Percentiles rank a stretch among this genome's conserved stretches.
Evolutionary conservation across 2,888 invertebrate species (phyloP).

Genomic region (Listrodromus nycthemerus): DNA sequence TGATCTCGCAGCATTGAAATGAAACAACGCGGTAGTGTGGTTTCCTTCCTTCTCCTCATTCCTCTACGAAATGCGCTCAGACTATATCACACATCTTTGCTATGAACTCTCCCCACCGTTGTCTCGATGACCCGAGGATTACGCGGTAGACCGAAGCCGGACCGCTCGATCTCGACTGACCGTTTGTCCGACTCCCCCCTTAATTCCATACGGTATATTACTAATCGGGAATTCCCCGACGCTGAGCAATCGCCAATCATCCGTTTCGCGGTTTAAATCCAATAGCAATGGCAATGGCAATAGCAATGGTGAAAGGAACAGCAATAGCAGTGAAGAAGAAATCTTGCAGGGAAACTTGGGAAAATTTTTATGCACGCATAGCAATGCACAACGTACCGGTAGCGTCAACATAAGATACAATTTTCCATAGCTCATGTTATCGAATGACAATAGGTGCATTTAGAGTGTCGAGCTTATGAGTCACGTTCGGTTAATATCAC

Average conservation of each 20-base stretch:
- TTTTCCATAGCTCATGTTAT: not conserved
- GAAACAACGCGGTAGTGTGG: slow-evolving; percentile 46
- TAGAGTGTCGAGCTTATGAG: not conserved
- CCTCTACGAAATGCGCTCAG: not conserved
- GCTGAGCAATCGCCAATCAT: not conserved
- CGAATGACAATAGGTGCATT: slow-evolving; percentile 2
- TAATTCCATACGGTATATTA: not conserved
- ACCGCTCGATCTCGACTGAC: slow-evolving; percentile 53
- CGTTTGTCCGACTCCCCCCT: slow-evolving; percentile 28
- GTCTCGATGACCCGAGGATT: slow-evolving; percentile 60
- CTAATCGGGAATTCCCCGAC: slow-evolving; percentile 19
- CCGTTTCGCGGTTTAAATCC: not conserved
- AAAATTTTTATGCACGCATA: not conserved
- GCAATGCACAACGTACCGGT: not conserved
- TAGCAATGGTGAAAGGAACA: no score
- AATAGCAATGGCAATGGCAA: no score
- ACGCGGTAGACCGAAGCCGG: slow-evolving; percentile 47
- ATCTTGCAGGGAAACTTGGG: not conserved
- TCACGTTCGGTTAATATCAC: slow-evolving; percentile 2
- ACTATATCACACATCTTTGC: slow-evolving; percentile 37
- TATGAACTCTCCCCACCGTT: slow-evolving; percentile 48
- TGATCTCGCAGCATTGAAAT: slow-evolving; percentile 57
- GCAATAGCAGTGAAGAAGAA: no score
- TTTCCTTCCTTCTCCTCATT: slow-evolving; percentile 34
- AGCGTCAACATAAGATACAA: not conserved